Base-by-base conservation (phyloP, 1,140 invertebrate species). In the Penaeus chinensis region DNA sequence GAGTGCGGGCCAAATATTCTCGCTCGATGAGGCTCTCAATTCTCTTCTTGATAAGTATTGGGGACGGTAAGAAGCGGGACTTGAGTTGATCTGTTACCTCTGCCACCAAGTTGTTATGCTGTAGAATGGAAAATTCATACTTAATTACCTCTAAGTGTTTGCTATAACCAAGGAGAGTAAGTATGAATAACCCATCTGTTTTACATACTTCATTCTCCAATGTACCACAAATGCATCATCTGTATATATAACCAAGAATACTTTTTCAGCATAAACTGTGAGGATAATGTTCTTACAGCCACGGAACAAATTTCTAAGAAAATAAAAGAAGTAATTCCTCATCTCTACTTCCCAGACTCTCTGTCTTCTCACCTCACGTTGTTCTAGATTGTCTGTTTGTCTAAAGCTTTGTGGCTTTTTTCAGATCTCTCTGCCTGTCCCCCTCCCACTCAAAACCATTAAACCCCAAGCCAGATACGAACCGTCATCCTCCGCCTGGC, bases 11-110 rank as follows among this genome's bases (percentile, higher is more conserved):
- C 92, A 99, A 94, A 94, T 99, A 99, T 94, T 99, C 99, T 90
- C 99, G 94, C 94, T 99, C 99, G 92, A 99, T 99, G 90, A 99
- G 95, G 80, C 98, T 98, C 94, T 99, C 99, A 92, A 99, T 99
- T 92, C 99, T 95, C 92, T 99, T 99, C 94, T 99, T 99, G 92
- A 99, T 99, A 89, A 99, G 96, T 90, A 98, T 96, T 65, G 98
- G 98, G 91, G 97, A 98, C 90, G 99, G 99, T 93, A 99, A 94
- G 94, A 99, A 99, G 91, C 99, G 95, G 90, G 95, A 96, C 93
- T 97, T 97, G 89, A 99, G 93, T 93, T 99, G 98, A 92, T 99
- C 97, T 63, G 98, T 99, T 76, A 99, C 98, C 94, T 99, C 99
- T 54, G 98, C 95, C 77, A 99, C 97, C 82, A 99, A 94, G 91